These are phyloP conservation scores for Carollia perspicillata DNA, from an alignment of 2,113 vertebrate genomes.

Conservation along the genomic window DNA sequence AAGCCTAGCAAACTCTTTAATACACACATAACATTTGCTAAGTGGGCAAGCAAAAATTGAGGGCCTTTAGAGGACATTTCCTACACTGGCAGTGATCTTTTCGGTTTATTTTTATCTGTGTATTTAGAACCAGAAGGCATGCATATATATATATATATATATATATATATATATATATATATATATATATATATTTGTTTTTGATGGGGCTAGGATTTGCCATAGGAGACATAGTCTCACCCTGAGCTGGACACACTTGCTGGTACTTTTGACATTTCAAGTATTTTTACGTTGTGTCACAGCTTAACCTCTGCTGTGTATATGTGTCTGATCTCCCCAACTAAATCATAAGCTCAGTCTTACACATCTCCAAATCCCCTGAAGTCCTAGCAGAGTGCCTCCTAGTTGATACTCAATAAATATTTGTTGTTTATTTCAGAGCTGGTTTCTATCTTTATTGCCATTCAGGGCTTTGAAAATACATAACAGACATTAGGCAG, in stretches of 20 bases:
- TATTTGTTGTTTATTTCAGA: constrained; percentile 53
- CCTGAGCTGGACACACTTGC: neutral
- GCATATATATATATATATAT: neutral
- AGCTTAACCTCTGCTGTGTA: constrained; percentile 21
- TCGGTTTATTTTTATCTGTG: constrained; percentile 39
- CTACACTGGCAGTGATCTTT: constrained; percentile 35
- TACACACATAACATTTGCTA: constrained; percentile 41
- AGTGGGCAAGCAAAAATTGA: constrained; percentile 43
- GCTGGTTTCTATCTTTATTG: constrained; percentile 1
- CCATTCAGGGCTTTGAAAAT: constrained; percentile 49
- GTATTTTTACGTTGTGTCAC: constrained; percentile 45
- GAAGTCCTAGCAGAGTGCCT: neutral
- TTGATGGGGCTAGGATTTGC: neutral
- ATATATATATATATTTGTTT: neutral
- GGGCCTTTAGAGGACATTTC: constrained; percentile 54
- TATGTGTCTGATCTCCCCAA: constrained; percentile 16
- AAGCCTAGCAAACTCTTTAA: constrained; percentile 46
- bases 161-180: no score
- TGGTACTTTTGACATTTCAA: constrained; percentile 42
- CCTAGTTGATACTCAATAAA: constrained; percentile 42
- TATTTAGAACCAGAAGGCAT: constrained; percentile 16
- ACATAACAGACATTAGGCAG: constrained; percentile 23
- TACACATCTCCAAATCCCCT: neutral
- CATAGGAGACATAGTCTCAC: constrained; percentile 19
- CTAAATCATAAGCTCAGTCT: constrained; percentile 32